Base-by-base conservation (phyloP, 2,888 invertebrate species). In the Pyrrhia umbra region DNA sequence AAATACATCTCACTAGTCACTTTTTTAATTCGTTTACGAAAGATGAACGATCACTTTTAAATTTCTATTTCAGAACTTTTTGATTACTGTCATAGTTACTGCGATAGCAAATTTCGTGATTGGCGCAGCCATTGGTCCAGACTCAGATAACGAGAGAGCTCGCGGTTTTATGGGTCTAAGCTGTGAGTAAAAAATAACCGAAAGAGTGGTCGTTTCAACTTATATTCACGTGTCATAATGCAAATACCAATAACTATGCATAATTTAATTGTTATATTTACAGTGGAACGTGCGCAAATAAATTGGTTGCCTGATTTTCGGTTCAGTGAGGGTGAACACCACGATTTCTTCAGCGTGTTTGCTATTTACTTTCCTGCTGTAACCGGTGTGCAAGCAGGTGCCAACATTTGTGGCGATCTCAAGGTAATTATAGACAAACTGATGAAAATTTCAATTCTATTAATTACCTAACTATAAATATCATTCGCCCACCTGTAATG, bases 351-450 rank as follows among this genome's bases (percentile, higher is more conserved):
- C 92, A 97, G 97, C 74, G 97, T 98, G 0, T 99, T 99, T 86
- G 96, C 98, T 6, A 98, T 99, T 67, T 99, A 98, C 92, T 99
- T 99, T 85, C 99, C 99, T 0, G 98, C 99, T 8, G 98, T 98
- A 0, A 99, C 99, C 4, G 99, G 99, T 13, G 98, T 98, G 61
- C 98, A 98, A 89, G 98, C 98, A 2, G 98, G 98, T 8, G 99
- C 99, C 0, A 99, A 99, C 86, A 99, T 99, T 79, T 98, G 98
- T 47, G 99, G 99, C 1, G 99, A 99, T 93, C 92, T 99, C 13
- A 98, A 97, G 92, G 97, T 97, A 71, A 63, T 30, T 47, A 42
- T 13, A 6, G 0, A 27, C 8, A 18, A 21, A 9, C 15, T n/a
- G 18, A 4, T 15, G 10, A 13, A 27, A 6, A 6, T 8, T 9